Evolutionary conservation across 1,140 invertebrate species (phyloP).

Genomic region (Adelges cooleyi): DNA sequence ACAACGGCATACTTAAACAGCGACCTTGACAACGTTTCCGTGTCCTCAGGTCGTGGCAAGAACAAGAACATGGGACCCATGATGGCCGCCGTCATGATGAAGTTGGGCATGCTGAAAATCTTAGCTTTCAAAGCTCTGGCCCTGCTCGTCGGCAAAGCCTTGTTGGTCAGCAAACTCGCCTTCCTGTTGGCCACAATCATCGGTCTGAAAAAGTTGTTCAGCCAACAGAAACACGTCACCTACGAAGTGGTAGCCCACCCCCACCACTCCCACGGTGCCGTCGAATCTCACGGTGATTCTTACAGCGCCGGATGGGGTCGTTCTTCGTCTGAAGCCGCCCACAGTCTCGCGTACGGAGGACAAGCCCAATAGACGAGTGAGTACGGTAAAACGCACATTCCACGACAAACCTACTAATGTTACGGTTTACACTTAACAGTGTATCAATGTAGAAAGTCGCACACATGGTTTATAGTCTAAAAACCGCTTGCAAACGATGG

Average conservation of each 20-base stretch:
- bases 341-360: conserved; percentile 52
- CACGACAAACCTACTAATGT: too few species aligned
- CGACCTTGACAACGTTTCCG: neutral
- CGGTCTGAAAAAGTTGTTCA: conserved; percentile 68
- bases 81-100: conserved; percentile 60
- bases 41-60: conserved; percentile 47
- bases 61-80: conserved; percentile 66
- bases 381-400: too few species aligned
- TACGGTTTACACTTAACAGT: too few species aligned
- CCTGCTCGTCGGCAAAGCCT: conserved; percentile 68
- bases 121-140: conserved; percentile 66
- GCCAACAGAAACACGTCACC: conserved; percentile 57
- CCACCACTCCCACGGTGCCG: too few species aligned
- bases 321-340: conserved; percentile 45
- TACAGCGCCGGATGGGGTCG: conserved; percentile 46
- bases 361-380: conserved; percentile 39
- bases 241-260: conserved; percentile 60
- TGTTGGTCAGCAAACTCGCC: conserved; percentile 69
- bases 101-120: conserved; percentile 64
- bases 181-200: conserved; percentile 64
- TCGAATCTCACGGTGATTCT: conserved; percentile 35
- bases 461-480: too few species aligned
- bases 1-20: too few species aligned
- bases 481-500: too few species aligned
- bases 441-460: too few species aligned